Evolutionary conservation across 2,888 invertebrate genomes (phyloP).

Genomic region (Syritta pipiens): DNA sequence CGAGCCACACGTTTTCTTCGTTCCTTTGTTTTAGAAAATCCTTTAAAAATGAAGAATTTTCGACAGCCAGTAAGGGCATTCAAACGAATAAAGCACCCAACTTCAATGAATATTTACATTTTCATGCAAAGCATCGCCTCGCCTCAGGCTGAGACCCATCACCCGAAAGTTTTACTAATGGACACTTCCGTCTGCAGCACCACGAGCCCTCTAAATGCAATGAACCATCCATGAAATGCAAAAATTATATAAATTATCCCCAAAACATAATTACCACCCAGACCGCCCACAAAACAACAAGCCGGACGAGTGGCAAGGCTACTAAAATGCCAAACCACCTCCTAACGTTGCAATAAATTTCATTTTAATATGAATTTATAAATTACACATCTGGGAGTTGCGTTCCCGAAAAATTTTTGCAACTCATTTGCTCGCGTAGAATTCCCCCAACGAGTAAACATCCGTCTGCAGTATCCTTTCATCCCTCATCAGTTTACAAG

Average conservation of each 20-base stretch:
- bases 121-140: too few species aligned
- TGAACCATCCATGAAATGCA: too few species aligned
- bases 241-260: constrained; percentile 30
- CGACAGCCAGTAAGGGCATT: too few species aligned
- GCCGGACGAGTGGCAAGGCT: background rate
- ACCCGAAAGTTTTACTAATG: too few species aligned
- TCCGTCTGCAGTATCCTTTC: constrained; percentile 39
- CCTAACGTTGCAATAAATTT: constrained; percentile 46
- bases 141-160: too few species aligned
- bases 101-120: too few species aligned
- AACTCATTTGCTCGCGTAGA: background rate
- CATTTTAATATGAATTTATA: constrained; percentile 67
- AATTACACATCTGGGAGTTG: constrained; percentile 61
- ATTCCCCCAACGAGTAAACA: constrained; percentile 34
- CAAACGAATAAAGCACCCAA: too few species aligned
- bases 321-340: background rate
- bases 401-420: constrained; percentile 2
- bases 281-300: background rate
- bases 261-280: constrained; percentile 20
- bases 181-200: too few species aligned
- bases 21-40: too few species aligned
- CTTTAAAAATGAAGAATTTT: too few species aligned
- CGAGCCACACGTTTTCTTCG: too few species aligned
- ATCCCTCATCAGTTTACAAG: constrained; percentile 15
- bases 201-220: too few species aligned